These are phyloP conservation scores for Rhabdornis inornatus DNA, from an alignment of 2,113 vertebrate genomes.

Conservation along the genomic window DNA sequence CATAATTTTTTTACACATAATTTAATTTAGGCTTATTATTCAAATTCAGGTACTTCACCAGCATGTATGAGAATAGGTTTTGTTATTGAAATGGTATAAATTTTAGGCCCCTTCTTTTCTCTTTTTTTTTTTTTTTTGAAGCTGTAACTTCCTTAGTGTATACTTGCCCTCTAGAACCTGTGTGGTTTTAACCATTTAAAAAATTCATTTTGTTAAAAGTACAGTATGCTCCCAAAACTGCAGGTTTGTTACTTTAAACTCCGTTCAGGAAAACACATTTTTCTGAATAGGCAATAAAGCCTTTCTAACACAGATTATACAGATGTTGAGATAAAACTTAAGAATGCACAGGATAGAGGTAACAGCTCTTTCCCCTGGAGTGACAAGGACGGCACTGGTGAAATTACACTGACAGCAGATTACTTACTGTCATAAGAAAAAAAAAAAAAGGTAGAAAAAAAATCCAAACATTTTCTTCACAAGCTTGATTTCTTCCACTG, in stretches of 20 bases:
- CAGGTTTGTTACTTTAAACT: neutral
- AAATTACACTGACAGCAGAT: neutral
- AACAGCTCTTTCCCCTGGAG: neutral
- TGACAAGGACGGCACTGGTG: neutral
- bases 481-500: neutral
- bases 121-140: neutral
- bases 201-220: neutral
- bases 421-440: neutral
- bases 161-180: neutral
- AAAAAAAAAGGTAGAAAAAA: neutral
- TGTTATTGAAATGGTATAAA: neutral
- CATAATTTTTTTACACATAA: neutral
- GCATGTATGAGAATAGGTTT: neutral
- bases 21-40: neutral
- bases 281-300: neutral
- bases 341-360: neutral
- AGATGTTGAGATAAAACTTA: neutral
- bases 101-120: rapidly evolving
- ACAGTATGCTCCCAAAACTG: neutral
- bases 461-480: neutral
- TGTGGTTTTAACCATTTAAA: neutral
- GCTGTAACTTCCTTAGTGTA: neutral
- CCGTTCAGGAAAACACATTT: neutral
- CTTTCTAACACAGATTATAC: neutral
- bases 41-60: neutral